Evolutionary conservation across 2,113 vertebrate genomes (phyloP).

Genomic region (Oncorhynchus keta): DNA sequence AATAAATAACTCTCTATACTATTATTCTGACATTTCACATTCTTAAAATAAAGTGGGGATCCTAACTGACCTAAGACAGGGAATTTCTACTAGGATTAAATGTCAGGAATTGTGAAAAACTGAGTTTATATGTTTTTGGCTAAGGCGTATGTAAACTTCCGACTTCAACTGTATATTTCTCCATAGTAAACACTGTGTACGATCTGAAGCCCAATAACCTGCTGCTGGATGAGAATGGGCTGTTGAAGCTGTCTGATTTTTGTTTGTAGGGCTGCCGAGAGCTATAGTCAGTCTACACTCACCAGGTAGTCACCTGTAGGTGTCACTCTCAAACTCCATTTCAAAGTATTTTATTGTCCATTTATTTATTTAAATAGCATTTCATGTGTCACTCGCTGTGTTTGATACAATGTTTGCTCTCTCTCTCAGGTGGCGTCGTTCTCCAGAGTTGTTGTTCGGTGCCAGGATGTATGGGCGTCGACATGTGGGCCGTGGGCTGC

Average conservation of each 20-base stretch:
- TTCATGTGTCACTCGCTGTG: neutral
- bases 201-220: constrained; percentile 98
- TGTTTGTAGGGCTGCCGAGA: constrained; percentile 65
- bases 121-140: too few relatives aligned
- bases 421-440: constrained; percentile 88
- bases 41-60: too few relatives aligned
- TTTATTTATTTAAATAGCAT: too few relatives aligned
- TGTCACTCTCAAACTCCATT: neutral
- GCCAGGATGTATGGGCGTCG: constrained; percentile 96
- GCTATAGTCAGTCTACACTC: constrained; percentile 80
- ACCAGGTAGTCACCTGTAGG: constrained; percentile 96
- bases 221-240: constrained; percentile 88
- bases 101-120: too few relatives aligned
- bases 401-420: constrained; percentile 12
- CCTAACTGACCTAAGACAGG: too few relatives aligned
- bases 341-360: too few relatives aligned
- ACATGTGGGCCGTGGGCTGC: constrained; percentile 99
- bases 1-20: too few relatives aligned
- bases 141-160: too few relatives aligned
- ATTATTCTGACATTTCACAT: too few relatives aligned
- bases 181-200: constrained; percentile 57
- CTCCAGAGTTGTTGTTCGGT: constrained; percentile 95
- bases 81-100: too few relatives aligned
- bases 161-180: too few relatives aligned
- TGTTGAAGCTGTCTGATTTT: constrained; percentile 96